Conservation (phyloP, 1,140 invertebrate genomes). For the Cydia splendana region DNA sequence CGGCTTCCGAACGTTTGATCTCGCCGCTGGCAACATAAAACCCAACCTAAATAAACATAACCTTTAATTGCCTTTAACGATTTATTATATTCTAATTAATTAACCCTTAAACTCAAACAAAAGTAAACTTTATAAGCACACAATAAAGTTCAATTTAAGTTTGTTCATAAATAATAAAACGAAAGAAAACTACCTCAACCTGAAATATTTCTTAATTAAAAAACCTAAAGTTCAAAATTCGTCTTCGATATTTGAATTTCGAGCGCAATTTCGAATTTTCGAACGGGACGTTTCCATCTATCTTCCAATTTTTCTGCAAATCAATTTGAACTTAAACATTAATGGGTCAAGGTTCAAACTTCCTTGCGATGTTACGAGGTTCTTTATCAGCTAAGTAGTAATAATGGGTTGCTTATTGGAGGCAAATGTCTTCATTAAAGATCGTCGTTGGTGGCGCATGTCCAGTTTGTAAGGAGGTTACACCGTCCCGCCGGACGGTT, state of each 20-base stretch:
- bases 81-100: constrained; percentile 32
- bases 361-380: neutral
- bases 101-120: neutral
- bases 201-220: constrained; percentile 32
- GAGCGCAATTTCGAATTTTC: constrained; percentile 21
- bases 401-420: constrained; percentile 32
- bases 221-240: constrained; percentile 26
- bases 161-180: constrained; percentile 1
- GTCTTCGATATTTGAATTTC: constrained; percentile 16
- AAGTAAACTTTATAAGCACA: neutral
- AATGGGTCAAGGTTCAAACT: neutral
- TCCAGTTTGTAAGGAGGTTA: constrained; percentile 29
- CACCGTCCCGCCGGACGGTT: constrained; percentile 18
- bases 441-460: constrained; percentile 32
- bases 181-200: constrained; percentile 8
- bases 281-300: constrained; percentile 9
- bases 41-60: constrained; percentile 30
- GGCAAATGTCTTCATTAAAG: constrained; percentile 34
- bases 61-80: constrained; percentile 31
- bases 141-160: neutral
- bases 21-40: constrained; percentile 25
- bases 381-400: constrained; percentile 29
- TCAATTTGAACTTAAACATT: neutral
- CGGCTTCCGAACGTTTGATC: constrained; percentile 32
- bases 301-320: neutral